Evolutionary conservation across 2,113 vertebrate genomes (phyloP), one percentile per base, ranked within the genome.

Genomic region (Crocuta crocuta): DNA sequence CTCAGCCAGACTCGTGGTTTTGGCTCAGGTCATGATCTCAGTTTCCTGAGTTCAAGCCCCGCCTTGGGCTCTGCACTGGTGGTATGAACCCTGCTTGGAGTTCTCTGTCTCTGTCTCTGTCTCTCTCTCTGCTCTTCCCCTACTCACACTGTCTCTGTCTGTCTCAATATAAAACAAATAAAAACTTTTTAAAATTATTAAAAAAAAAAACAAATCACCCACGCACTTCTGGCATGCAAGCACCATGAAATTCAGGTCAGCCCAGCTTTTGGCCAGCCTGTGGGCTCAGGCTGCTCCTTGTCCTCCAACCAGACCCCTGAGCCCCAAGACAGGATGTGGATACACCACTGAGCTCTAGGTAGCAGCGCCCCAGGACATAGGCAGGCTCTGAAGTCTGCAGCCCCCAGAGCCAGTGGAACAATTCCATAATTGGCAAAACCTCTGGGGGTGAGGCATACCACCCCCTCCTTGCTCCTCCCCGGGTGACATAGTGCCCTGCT

Each of bases 401-500:
- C 5, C 31, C 81, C 12, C 0, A 0, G 28, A 86, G 55, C 26
- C 55, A 83, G 82, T 12, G 28, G 63, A 85, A 82, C 66, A 94
- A 43, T 76, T n/a, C 83, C 85, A 94, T 88, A 79, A 48, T 87
- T 89, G 81, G 76, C 88, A 31, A 84, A 33, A 26, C 91, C 43
- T 85, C 65, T 28, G 5, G 1, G 23, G 80, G 6, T 45, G 48
- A 55, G 53, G 33, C 11, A 31, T 9, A 7, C 15, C 35, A n/a
- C 63, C 9, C 15, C 45, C 26, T 83, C 63, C 76, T 17, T 0
- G 7, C 31, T 82, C 9, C 61, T 45, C 65, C 79, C 63, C 53
- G 74, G 13, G 76, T 73, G 50, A 31, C 43, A 58, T 33, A 0
- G 5, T 35, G n/a, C 23, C 71, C 4, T 16, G 35, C 61, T 0